Evolutionary conservation across 2,888 invertebrate species (phyloP), one percentile per base, ranked within the genome.

Genomic region (Drosophila atripex): DNA sequence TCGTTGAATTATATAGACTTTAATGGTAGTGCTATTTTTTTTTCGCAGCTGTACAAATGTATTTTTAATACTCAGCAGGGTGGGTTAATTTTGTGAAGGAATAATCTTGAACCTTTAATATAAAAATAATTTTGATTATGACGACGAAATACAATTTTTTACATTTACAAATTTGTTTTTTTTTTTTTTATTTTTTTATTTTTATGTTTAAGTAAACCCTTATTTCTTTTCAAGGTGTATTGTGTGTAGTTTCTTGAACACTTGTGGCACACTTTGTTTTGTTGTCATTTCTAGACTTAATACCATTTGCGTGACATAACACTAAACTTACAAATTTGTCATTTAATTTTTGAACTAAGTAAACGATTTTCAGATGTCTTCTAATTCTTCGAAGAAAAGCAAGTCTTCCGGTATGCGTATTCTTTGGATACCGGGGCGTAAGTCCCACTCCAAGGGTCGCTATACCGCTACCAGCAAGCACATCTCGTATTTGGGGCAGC

Each of bases 341-440:
- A 28, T 63, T 43, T 35, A 14, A 32, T 45, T 56, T 35, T 47
- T 60, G 54, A 61, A 71, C 25, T 61, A 25, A 43, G 71, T 28
- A 28, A 49, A 66, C 66, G 72, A 73, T 68, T 84, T 82, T 49
- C 78, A 89, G 88, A 91, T 90, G 90, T 78, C 90, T 72, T 82
- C 80, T 32, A 73, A 70, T 54, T 60, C 84, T 30, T 73, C 89
- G 69, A 88, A 85, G 75, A 90, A 89, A 83, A 79, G 77, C 56
- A 89, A 88, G 66, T 69, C 86, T 56, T 78, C 84, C 56, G 90
- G 90, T 60, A 76, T 91, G 74, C 90, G 90, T 58, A 86, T 90
- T 43, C 84, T 91, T 58, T 91, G 91, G 91, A 91, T 91, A 86
- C 91, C 91, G 56, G 91, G 90, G 57, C 89, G 89, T 51, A 88